Percentiles rank a stretch among this genome's conserved stretches.
phyloP scores from a whole-genome alignment of 2,888 invertebrate species.

The Drosophila putrida region DNA sequence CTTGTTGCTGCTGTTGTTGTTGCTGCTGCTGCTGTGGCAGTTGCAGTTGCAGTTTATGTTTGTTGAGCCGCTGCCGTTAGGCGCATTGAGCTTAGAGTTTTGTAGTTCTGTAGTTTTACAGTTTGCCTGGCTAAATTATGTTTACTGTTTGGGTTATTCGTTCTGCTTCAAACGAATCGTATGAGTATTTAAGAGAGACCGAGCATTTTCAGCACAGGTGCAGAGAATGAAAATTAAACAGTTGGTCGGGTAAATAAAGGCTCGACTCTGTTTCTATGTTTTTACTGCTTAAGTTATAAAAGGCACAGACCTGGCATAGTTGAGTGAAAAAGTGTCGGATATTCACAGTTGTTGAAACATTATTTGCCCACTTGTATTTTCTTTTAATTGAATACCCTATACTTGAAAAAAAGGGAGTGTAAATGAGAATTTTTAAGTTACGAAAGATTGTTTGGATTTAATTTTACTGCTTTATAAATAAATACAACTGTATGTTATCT shows the following conservation, averaged over 20 bases:
- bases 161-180: slow-evolving; percentile 45
- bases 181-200: slow-evolving; percentile 35
- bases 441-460: too few species aligned
- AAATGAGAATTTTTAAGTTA: too few species aligned
- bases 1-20: slow-evolving; percentile 30
- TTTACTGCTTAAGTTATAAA: slow-evolving; percentile 18
- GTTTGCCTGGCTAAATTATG: slow-evolving; percentile 64
- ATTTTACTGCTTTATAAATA: too few species aligned
- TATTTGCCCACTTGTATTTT: slow-evolving; percentile 3
- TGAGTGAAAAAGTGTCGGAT: not conserved
- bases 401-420: too few species aligned
- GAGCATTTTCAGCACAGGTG: slow-evolving; percentile 18
- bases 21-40: slow-evolving; percentile 35
- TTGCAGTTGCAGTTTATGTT: slow-evolving; percentile 57
- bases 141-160: slow-evolving; percentile 57
- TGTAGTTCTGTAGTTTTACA: slow-evolving; percentile 27
- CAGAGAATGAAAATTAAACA: slow-evolving; percentile 50
- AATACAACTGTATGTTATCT: too few species aligned
- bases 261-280: not conserved
- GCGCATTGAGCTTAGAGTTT: slow-evolving; percentile 25
- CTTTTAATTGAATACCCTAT: not conserved
- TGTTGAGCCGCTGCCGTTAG: slow-evolving; percentile 50
- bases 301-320: not conserved
- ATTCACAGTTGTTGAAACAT: slow-evolving; percentile 5
- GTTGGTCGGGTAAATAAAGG: slow-evolving; percentile 32